phyloP scores from a whole-genome alignment of 2,888 invertebrate genomes.

The Noctua janthe region DNA sequence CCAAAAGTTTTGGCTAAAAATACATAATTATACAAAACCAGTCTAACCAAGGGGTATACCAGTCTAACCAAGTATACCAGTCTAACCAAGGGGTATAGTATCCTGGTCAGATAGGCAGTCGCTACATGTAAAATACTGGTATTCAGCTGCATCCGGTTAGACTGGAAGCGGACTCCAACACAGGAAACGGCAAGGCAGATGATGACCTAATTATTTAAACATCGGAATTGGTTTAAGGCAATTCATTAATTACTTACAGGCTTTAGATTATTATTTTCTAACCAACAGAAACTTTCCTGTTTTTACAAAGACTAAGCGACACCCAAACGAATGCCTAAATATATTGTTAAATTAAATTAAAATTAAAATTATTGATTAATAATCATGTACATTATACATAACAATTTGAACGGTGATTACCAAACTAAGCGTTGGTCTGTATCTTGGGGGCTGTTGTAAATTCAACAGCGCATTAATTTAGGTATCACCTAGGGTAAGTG shows the following conservation, averaged over 20 bases:
- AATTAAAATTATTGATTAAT: no score
- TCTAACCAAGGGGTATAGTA: no score
- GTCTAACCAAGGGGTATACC: no score
- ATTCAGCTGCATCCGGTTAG: no score
- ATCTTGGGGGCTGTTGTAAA: background rate
- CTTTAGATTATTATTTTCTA: background rate
- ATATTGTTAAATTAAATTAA: background rate
- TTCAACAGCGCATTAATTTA: background rate
- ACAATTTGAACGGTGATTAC: no score
- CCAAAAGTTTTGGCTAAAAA: background rate
- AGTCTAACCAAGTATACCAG: no score
- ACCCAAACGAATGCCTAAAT: background rate
- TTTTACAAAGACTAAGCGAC: background rate
- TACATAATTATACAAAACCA: background rate
- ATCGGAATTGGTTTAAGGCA: background rate
- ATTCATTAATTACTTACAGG: slow-evolving; percentile 10
- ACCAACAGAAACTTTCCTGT: background rate
- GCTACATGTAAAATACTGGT: no score
- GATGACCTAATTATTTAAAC: background rate
- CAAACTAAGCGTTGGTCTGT: no score
- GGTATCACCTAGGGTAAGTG: background rate
- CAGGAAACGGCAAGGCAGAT: background rate
- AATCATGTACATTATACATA: no score
- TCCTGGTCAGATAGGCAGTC: no score
- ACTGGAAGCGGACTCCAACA: background rate